Evolutionary conservation across 2,113 vertebrate species (phyloP).

Genomic region (Rutilus rutilus): DNA sequence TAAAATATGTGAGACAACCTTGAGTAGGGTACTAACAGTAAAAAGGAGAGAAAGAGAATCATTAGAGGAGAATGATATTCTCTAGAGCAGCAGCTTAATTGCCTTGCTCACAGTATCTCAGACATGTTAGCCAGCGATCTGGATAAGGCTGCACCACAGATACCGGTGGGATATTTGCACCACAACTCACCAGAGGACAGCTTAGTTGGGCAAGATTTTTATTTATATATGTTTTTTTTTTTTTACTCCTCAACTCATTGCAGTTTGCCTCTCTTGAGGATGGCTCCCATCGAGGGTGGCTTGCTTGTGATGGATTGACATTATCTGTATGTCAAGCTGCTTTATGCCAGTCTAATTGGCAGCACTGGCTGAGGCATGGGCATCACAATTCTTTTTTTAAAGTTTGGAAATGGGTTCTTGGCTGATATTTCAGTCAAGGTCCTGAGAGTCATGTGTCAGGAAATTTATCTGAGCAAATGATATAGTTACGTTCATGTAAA

Average conservation of each 20-base stretch:
- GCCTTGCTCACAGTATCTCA: constrained; percentile 71
- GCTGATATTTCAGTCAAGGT: constrained; percentile 28
- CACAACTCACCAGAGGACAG: constrained; percentile 70
- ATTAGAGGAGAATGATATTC: constrained; percentile 56
- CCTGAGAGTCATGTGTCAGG: neutral
- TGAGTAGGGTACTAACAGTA: constrained; percentile 30
- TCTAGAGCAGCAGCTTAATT: constrained; percentile 77
- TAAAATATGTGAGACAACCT: constrained; percentile 1
- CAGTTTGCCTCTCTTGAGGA: constrained; percentile 64
- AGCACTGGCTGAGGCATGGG: constrained; percentile 60
- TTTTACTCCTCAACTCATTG: constrained; percentile 56
- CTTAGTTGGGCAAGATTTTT: constrained; percentile 68
- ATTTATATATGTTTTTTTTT: constrained; percentile 10
- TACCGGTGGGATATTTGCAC: constrained; percentile 73
- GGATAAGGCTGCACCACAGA: constrained; percentile 69
- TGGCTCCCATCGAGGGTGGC: constrained; percentile 66
- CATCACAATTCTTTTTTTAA: constrained; percentile 55
- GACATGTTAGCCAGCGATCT: constrained; percentile 67
- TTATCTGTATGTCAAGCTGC: constrained; percentile 74
- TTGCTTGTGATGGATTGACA: constrained; percentile 77
- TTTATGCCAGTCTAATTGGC: constrained; percentile 78
- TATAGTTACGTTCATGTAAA: neutral
- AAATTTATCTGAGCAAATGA: constrained; percentile 9
- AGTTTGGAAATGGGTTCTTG: constrained; percentile 19
- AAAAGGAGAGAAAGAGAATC: constrained; percentile 40